These are phyloP conservation scores for Sebastes paucispinis DNA, from an alignment of 2,797 vertebrate genomes.

Conservation along the genomic window DNA sequence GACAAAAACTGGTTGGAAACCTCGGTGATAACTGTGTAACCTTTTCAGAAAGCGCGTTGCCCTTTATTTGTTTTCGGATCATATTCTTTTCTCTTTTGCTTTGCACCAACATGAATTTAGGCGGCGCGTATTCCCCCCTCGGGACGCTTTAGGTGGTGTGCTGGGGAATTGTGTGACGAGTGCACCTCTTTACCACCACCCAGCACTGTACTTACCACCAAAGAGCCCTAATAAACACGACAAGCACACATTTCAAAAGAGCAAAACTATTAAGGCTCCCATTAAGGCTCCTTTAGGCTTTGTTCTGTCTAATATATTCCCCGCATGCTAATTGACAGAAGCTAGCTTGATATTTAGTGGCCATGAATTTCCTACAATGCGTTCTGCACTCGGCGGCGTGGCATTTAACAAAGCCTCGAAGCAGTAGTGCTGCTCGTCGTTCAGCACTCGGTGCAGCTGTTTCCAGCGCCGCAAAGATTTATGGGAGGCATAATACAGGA, in stretches of 20 bases:
- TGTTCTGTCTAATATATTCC: conserved; percentile 39
- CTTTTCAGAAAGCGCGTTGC: conserved; percentile 66
- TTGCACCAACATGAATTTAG: conserved; percentile 41
- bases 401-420: conserved; percentile 65
- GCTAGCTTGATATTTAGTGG: conserved; percentile 62
- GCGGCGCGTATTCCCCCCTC: background rate
- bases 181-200: conserved; percentile 5
- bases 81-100: conserved; percentile 47
- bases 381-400: conserved; percentile 13
- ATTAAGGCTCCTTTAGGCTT: conserved; percentile 52
- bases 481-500: conserved; percentile 39
- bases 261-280: conserved; percentile 53
- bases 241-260: conserved; percentile 52
- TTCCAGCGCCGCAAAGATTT: conserved; percentile 51
- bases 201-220: background rate
- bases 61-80: conserved; percentile 69
- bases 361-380: conserved; percentile 50
- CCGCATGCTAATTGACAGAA: conserved; percentile 54
- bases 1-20: conserved; percentile 67
- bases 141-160: conserved; percentile 14
- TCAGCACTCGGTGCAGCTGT: conserved; percentile 52
- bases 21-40: conserved; percentile 67
- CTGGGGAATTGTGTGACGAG: background rate
- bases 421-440: conserved; percentile 34
- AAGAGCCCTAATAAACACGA: conserved; percentile 52